Evolutionary conservation across 2,113 vertebrate species (phyloP).

Genomic region (Beaufortia kweichowensis): DNA sequence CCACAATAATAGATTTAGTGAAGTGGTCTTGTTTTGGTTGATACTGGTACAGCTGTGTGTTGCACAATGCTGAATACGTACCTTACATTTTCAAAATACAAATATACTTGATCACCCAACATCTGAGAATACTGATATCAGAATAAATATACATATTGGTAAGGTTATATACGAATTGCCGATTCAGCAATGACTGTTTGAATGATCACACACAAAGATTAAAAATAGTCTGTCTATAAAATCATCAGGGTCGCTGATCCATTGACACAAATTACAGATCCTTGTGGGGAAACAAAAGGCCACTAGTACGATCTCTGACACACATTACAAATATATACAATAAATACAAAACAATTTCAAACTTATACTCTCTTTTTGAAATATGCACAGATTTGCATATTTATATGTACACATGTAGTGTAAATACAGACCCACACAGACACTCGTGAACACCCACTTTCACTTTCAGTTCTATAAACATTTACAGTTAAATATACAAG

Average conservation of each 20-base stretch:
- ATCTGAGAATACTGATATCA: constrained; percentile 42
- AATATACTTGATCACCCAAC: constrained; percentile 44
- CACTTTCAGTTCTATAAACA: constrained; percentile 20
- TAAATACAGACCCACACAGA: constrained; percentile 39
- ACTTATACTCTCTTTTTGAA: not conserved
- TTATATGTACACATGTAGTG: not conserved
- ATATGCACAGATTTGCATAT: constrained; percentile 11
- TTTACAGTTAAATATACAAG: constrained; percentile 62
- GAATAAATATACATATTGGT: constrained; percentile 33
- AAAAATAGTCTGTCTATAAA: constrained; percentile 26
- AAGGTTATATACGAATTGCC: constrained; percentile 42
- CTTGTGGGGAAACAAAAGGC: constrained; percentile 42
- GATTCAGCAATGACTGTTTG: constrained; percentile 19
- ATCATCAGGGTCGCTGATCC: constrained; percentile 1
- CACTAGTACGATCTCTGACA: not conserved
- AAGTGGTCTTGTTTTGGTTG: constrained; percentile 35
- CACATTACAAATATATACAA: constrained; percentile 43
- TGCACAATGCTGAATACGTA: constrained; percentile 6
- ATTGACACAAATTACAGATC: constrained; percentile 36
- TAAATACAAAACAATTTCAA: constrained; percentile 35
- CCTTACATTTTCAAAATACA: constrained; percentile 35
- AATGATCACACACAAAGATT: constrained; percentile 31
- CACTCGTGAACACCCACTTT: constrained; percentile 31
- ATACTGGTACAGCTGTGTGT: constrained; percentile 13
- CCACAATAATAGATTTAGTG: constrained; percentile 16